A percentile compares a stretch with the other conserved stretches of the same genome.
phyloP scores from a whole-genome alignment of 1,140 invertebrate genomes.

The Aphaenogaster ashmeadi region DNA sequence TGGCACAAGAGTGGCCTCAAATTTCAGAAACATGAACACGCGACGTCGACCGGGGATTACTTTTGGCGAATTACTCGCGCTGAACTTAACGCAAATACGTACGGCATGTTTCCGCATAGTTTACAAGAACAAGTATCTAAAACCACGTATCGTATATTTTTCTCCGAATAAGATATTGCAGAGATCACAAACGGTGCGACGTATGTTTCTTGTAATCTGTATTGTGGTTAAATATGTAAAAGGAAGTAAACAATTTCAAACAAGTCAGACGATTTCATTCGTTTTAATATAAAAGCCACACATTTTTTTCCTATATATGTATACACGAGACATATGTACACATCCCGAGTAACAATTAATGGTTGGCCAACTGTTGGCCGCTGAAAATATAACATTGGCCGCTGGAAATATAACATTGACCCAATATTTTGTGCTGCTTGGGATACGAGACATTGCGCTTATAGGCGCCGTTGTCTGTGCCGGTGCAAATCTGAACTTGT shows the following conservation, averaged over 20 bases:
- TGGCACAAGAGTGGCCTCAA: background rate
- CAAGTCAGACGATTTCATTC: background rate
- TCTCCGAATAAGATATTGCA: background rate
- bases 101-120: background rate
- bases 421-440: too few species aligned
- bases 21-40: background rate
- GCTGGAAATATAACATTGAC: too few species aligned
- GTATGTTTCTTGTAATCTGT: background rate
- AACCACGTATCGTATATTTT: background rate
- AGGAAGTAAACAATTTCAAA: background rate
- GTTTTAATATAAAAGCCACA: background rate
- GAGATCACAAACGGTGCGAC: background rate
- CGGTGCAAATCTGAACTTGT: too few species aligned
- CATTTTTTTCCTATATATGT: background rate
- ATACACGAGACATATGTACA: background rate
- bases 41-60: slow-evolving; percentile 16
- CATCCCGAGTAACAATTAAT: too few species aligned
- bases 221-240: background rate
- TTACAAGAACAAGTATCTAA: background rate
- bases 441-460: too few species aligned
- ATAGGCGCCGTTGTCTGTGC: too few species aligned
- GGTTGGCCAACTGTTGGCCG: too few species aligned
- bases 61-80: slow-evolving; percentile 28
- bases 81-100: background rate
- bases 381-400: too few species aligned